Conservation (phyloP, 23 tunicate species). For the Ciona savignyi region DNA sequence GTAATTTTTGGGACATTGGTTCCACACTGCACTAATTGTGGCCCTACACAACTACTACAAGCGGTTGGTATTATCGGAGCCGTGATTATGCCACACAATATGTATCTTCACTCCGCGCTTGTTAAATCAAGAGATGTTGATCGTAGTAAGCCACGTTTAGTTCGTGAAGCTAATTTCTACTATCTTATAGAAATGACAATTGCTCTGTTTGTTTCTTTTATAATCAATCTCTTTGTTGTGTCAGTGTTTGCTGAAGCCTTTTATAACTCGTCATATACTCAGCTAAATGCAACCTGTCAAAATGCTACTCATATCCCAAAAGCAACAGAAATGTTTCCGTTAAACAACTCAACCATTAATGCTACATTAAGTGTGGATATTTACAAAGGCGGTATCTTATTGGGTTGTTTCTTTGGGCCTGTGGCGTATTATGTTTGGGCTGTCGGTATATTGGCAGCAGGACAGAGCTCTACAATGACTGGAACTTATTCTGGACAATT, state of each 20-base stretch:
- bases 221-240: slow-evolving; percentile 88
- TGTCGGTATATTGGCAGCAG: slow-evolving; percentile 93
- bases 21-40: slow-evolving; percentile 76
- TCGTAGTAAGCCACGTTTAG: slow-evolving; percentile 32
- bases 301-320: slow-evolving; percentile 57
- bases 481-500: slow-evolving; percentile 95
- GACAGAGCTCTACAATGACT: slow-evolving; percentile 96
- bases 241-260: slow-evolving; percentile 95
- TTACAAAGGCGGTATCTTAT: slow-evolving; percentile 70
- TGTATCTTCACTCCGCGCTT: slow-evolving; percentile 87
- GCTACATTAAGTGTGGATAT: slow-evolving; percentile 48
- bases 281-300: slow-evolving; percentile 32
- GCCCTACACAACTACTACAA: slow-evolving; percentile 53
- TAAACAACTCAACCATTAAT: slow-evolving; percentile 16
- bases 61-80: slow-evolving; percentile 95
- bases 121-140: slow-evolving; percentile 90
- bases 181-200: slow-evolving; percentile 61
- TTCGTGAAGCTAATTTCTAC: slow-evolving; percentile 84
- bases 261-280: slow-evolving; percentile 25
- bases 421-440: slow-evolving; percentile 97
- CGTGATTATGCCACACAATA: slow-evolving; percentile 96
- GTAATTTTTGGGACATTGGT: slow-evolving; percentile 64
- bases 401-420: slow-evolving; percentile 83
- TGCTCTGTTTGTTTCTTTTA: slow-evolving; percentile 74
- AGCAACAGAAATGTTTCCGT: slow-evolving; percentile 38